Evolutionary conservation across 2,797 vertebrate species (phyloP).

Genomic region (Ceyx erithaca): DNA sequence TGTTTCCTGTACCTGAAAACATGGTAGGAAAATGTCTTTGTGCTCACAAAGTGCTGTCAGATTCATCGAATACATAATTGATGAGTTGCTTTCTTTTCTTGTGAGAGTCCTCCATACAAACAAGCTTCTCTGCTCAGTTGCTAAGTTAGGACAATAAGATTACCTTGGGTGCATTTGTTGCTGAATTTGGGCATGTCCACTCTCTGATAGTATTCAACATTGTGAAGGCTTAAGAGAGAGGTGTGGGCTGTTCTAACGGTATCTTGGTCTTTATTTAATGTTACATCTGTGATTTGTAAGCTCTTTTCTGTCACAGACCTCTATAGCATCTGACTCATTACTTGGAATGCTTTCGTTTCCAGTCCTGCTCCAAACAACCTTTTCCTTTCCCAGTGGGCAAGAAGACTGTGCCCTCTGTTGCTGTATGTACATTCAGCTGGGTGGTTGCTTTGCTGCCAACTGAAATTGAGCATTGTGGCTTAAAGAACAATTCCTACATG

Average conservation of each 20-base stretch:
- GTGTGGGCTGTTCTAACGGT: not conserved
- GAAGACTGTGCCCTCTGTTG: slow-evolving; percentile 55
- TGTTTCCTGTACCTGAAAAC: not conserved
- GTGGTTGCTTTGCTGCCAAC: slow-evolving; percentile 15
- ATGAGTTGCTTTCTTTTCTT: not conserved
- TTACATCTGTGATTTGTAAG: slow-evolving; percentile 39
- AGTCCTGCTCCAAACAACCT: not conserved
- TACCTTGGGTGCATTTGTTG: not conserved
- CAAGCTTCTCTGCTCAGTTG: not conserved
- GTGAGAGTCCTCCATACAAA: not conserved
- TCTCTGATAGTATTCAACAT: not conserved
- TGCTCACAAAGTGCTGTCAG: not conserved
- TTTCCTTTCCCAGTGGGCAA: slow-evolving; percentile 4
- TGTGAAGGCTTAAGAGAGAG: not conserved
- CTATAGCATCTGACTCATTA: slow-evolving; percentile 56
- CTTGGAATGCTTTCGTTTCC: slow-evolving; percentile 12
- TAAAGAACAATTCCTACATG: slow-evolving; percentile 11
- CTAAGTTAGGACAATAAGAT: not conserved
- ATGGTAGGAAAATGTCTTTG: not conserved
- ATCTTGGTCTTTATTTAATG: slow-evolving; percentile 6
- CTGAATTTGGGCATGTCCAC: slow-evolving; percentile 1
- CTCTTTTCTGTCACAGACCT: slow-evolving; percentile 29
- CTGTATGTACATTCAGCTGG: slow-evolving; percentile 18
- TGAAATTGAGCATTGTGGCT: not conserved
- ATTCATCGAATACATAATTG: not conserved